Evolutionary conservation across 2,113 vertebrate species (phyloP).

Genomic region (Sarotherodon lohbergeri): DNA sequence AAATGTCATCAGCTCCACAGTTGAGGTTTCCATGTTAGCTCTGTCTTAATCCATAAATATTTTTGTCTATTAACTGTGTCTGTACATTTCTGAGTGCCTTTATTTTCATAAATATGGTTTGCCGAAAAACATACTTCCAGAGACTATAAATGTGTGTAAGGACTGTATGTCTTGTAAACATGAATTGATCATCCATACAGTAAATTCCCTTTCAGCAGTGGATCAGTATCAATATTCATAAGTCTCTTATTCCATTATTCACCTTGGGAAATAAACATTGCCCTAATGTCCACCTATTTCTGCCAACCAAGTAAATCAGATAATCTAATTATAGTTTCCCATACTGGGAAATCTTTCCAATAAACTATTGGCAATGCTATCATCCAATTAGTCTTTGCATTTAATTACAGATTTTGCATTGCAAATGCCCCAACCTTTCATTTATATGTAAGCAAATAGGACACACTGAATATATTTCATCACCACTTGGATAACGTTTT

Average conservation of each 20-base stretch:
- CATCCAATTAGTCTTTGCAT: slow-evolving; percentile 30
- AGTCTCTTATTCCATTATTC: neutral
- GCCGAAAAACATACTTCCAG: neutral
- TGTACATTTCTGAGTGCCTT: neutral
- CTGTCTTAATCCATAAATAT: neutral
- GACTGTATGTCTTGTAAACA: neutral
- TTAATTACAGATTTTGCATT: slow-evolving; percentile 27
- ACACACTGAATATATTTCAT: neutral
- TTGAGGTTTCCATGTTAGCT: neutral
- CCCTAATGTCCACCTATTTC: neutral
- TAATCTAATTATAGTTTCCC: slow-evolving; percentile 11
- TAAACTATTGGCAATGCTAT: slow-evolving; percentile 26
- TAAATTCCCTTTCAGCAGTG: neutral
- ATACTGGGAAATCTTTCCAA: slow-evolving; percentile 3
- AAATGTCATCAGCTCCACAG: neutral
- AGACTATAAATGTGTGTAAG: neutral
- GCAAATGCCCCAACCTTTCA: slow-evolving; percentile 9
- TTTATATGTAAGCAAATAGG: slow-evolving; percentile 25
- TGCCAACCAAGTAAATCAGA: neutral
- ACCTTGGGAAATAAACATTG: neutral
- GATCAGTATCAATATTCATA: neutral
- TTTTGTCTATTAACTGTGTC: neutral
- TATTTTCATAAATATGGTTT: neutral
- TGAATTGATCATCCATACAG: neutral
- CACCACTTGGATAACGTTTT: neutral